phyloP scores from a whole-genome alignment of 1,140 invertebrate species.

The Araneus ventricosus region DNA sequence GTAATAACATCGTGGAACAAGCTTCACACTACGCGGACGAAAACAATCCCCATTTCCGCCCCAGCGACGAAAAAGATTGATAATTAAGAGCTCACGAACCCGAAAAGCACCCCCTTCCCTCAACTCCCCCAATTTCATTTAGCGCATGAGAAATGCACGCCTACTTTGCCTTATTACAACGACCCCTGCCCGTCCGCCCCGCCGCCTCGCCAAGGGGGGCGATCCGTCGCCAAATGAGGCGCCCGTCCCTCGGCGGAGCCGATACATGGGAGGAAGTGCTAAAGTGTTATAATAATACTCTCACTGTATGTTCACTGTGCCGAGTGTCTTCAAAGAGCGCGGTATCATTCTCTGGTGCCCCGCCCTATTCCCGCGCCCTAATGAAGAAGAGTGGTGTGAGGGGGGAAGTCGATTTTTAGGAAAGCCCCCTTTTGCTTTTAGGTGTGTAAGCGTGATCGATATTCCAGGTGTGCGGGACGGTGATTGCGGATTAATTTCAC shows the following conservation, averaged over 20 bases:
- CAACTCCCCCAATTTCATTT: slow-evolving; percentile 37
- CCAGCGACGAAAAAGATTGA: slow-evolving; percentile 38
- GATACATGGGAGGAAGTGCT: slow-evolving; percentile 36
- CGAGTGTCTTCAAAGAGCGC: slow-evolving; percentile 54
- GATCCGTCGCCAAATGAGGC: neutral
- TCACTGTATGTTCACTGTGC: slow-evolving; percentile 41
- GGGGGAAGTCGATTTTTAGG: slow-evolving; percentile 60
- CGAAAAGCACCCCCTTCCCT: neutral
- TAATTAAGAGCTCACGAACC: slow-evolving; percentile 41
- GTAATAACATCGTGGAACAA: neutral
- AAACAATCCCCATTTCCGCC: slow-evolving; percentile 24
- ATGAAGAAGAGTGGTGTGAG: slow-evolving; percentile 30
- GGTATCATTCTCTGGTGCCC: slow-evolving; percentile 49
- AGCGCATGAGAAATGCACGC: slow-evolving; percentile 46
- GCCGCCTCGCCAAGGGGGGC: neutral
- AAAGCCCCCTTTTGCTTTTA: neutral
- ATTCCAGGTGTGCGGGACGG: slow-evolving; percentile 50
- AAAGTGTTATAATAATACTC: slow-evolving; percentile 67
- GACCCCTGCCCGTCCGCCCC: neutral
- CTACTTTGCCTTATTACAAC: slow-evolving; percentile 43
- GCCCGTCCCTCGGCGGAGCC: neutral
- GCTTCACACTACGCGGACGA: neutral
- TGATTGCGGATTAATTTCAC: slow-evolving; percentile 62
- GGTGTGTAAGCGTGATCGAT: slow-evolving; percentile 55
- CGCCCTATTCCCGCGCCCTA: slow-evolving; percentile 38